Percentiles rank a stretch among this genome's conserved stretches.
These are phyloP conservation scores for Pipistrellus pygmaeus DNA, from an alignment of 2,797 vertebrate genomes.

Conservation along the genomic window DNA sequence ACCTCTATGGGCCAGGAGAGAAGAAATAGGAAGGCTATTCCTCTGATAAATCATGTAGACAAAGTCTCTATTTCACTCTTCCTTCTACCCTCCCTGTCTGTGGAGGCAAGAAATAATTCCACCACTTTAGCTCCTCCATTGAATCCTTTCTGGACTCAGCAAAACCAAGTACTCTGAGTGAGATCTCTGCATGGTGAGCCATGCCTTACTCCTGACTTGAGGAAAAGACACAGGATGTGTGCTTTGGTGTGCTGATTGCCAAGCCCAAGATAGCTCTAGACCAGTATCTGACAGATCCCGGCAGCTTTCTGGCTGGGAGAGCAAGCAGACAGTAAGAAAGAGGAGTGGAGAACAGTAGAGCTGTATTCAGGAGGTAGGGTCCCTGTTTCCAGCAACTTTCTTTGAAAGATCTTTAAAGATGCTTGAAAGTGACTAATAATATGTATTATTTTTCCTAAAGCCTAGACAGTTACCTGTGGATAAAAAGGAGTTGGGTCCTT, in stretches of 20 bases:
- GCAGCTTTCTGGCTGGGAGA: not conserved
- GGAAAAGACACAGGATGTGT: not conserved
- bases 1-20: not conserved
- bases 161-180: not conserved
- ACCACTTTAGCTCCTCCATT: not conserved
- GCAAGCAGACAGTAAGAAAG: not conserved
- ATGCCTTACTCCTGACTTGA: not conserved
- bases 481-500: not conserved
- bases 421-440: not conserved
- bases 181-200: not conserved
- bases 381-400: not conserved
- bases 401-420: not conserved
- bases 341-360: accelerated
- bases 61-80: not conserved
- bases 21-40: not conserved
- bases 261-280: not conserved
- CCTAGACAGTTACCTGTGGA: not conserved
- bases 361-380: not conserved
- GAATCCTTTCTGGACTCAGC: not conserved
- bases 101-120: not conserved
- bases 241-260: not conserved
- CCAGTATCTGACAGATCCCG: not conserved
- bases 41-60: not conserved
- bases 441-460: not conserved
- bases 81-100: not conserved